Percentiles rank a stretch among this genome's conserved stretches.
phyloP scores from a whole-genome alignment of 1,140 invertebrate species.

The Drosophila seguyi region DNA sequence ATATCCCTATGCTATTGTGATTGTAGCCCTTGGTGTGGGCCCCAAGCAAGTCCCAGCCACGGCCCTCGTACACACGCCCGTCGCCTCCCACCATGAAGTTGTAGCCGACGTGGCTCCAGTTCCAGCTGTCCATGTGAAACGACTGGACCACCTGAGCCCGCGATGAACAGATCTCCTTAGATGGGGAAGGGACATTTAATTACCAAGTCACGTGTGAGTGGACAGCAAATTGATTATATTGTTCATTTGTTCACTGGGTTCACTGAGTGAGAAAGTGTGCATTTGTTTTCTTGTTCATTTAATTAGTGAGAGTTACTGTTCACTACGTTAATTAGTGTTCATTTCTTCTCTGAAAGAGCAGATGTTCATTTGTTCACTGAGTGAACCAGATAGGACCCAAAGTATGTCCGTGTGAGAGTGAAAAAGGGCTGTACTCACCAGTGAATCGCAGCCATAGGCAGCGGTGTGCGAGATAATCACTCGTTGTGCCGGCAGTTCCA shows the following conservation, averaged over 20 bases:
- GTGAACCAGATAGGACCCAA: not conserved
- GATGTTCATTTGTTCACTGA: not conserved
- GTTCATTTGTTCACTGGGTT: not conserved
- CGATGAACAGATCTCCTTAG: constrained; percentile 85
- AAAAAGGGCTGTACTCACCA: constrained; percentile 72
- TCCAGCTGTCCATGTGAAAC: constrained; percentile 90
- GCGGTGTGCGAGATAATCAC: constrained; percentile 87
- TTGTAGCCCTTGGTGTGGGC: constrained; percentile 89
- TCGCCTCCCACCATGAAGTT: constrained; percentile 90
- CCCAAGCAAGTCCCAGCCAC: constrained; percentile 88
- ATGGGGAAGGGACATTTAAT: not conserved
- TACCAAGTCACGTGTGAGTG: not conserved
- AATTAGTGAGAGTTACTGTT: not conserved
- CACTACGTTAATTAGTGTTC: not conserved
- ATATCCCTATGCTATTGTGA: constrained; percentile 87
- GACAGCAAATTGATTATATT: not conserved
- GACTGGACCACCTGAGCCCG: constrained; percentile 88
- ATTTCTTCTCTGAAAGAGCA: not conserved
- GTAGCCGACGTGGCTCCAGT: constrained; percentile 88
- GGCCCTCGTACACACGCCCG: constrained; percentile 87
- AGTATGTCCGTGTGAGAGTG: not conserved
- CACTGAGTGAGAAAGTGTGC: not conserved
- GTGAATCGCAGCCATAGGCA: constrained; percentile 85
- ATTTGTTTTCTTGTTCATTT: not conserved
- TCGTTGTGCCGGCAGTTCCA: constrained; percentile 85